These are phyloP conservation scores for Melinopterus prodromus DNA, from an alignment of 2,888 invertebrate species.

Conservation along the genomic window DNA sequence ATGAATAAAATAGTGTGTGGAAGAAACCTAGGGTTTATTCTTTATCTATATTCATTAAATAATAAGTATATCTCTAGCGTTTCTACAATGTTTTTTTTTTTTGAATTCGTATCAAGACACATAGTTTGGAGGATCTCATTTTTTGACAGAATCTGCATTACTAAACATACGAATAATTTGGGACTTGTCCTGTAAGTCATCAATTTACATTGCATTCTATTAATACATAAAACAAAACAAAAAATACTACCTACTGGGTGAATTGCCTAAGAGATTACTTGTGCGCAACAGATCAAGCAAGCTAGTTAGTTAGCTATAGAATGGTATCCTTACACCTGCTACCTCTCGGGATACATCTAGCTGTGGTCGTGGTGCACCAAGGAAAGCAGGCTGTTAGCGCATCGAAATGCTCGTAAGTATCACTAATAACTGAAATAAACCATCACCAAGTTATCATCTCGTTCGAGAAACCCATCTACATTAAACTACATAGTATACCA, in stretches of 20 bases:
- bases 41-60: too few relatives aligned
- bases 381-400: conserved; percentile 80
- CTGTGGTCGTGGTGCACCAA: conserved; percentile 73
- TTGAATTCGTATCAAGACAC: too few relatives aligned
- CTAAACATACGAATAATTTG: too few relatives aligned
- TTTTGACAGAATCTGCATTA: too few relatives aligned
- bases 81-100: too few relatives aligned
- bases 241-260: conserved; percentile 6
- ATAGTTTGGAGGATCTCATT: too few relatives aligned
- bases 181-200: neutral
- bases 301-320: conserved; percentile 27
- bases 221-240: conserved; percentile 6
- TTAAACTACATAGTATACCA: conserved; percentile 31
- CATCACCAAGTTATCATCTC: conserved; percentile 49
- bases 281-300: conserved; percentile 19
- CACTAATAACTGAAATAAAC: conserved; percentile 70
- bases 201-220: neutral
- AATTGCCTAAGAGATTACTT: neutral
- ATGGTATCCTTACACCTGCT: conserved; percentile 66
- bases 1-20: too few relatives aligned
- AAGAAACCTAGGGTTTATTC: too few relatives aligned
- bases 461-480: neutral
- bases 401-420: conserved; percentile 79
- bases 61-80: too few relatives aligned
- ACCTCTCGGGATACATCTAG: conserved; percentile 69